These are phyloP conservation scores for Microctenopoma lineatum DNA, from an alignment of 2,797 vertebrate genomes.

Conservation along the genomic window DNA sequence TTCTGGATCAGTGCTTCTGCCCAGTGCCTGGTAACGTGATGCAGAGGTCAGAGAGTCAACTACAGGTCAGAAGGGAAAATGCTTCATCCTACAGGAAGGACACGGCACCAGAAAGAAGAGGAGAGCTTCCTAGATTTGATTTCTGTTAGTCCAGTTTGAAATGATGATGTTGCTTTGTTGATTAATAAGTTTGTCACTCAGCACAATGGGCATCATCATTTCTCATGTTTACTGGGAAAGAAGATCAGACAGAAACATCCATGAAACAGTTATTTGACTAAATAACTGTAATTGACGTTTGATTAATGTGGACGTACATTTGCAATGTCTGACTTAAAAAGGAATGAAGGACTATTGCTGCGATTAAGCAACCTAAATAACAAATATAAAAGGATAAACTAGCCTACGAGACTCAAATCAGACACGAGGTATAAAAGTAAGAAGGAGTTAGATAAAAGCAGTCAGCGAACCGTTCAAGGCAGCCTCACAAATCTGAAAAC, in stretches of 20 bases:
- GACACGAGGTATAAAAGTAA: neutral
- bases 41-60: constrained; percentile 14
- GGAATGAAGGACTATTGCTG: constrained; percentile 14
- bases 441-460: neutral
- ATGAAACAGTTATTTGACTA: constrained; percentile 19
- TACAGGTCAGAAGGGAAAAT: constrained; percentile 15
- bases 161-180: neutral
- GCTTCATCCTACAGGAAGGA: constrained; percentile 7
- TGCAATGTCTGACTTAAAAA: constrained; percentile 7
- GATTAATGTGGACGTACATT: constrained; percentile 18
- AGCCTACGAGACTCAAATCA: neutral
- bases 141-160: too few species aligned
- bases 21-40: neutral
- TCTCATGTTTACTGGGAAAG: neutral
- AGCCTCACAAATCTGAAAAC: constrained; percentile 27
- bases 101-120: neutral
- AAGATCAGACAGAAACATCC: neutral
- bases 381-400: neutral
- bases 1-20: constrained; percentile 24
- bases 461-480: constrained; percentile 4
- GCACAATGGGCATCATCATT: neutral
- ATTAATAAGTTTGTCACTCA: neutral
- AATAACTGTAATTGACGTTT: neutral
- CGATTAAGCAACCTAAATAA: constrained; percentile 11
- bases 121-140: neutral